These are phyloP conservation scores for Bucorvus abyssinicus DNA, from an alignment of 2,797 vertebrate species.

Conservation along the genomic window DNA sequence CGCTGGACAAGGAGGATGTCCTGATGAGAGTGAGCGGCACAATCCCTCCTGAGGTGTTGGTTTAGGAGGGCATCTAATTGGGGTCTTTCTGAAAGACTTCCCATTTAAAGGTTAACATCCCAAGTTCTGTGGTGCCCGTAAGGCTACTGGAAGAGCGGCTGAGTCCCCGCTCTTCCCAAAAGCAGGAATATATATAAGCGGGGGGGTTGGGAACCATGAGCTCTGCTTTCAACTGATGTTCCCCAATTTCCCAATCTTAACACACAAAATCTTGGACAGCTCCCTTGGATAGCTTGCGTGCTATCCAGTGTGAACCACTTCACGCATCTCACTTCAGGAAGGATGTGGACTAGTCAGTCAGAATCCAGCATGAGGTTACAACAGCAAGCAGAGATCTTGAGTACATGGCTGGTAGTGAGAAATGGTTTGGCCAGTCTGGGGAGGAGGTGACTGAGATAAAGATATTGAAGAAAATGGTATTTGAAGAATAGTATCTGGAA, in stretches of 20 bases:
- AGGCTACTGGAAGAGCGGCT: neutral
- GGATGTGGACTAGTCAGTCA: neutral
- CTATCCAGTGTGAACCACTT: fast-evolving
- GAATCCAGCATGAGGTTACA: neutral
- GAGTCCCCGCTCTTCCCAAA: neutral
- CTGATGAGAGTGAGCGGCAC: neutral
- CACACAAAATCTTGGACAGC: neutral
- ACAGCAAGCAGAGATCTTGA: neutral
- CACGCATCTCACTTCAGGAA: neutral
- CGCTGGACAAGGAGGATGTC: fast-evolving
- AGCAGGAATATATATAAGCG: fast-evolving
- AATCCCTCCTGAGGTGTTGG: neutral
- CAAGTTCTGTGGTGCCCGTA: neutral
- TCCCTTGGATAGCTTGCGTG: neutral
- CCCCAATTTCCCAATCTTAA: neutral
- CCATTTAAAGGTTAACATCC: neutral
- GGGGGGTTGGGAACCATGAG: neutral
- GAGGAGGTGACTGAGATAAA: neutral
- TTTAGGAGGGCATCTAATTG: neutral
- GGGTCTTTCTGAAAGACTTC: neutral
- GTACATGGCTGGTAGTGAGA: neutral
- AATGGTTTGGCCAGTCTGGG: neutral
- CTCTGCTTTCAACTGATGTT: neutral
- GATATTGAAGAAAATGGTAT: neutral
- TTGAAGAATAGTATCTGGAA: neutral